A percentile compares a stretch with the other conserved stretches of the same genome.
Evolutionary conservation across 2,797 vertebrate species (phyloP).

Genomic region (Dendrocincla tyrannina): DNA sequence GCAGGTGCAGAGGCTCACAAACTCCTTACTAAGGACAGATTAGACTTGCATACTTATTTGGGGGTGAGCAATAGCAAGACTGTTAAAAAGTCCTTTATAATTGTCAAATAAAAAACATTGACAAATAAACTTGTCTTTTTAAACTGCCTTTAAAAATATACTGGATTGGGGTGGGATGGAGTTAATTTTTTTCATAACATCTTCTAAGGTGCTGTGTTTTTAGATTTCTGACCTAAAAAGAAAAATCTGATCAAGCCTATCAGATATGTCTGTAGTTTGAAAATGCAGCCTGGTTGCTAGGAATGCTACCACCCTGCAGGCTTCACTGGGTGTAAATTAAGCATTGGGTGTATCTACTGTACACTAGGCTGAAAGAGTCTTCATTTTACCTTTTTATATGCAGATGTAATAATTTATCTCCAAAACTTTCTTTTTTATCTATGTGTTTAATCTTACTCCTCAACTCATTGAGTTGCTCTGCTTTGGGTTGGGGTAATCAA

Average conservation of each 20-base stretch:
- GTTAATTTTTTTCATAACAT: background rate
- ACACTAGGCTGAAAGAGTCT: background rate
- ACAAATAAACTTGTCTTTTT: background rate
- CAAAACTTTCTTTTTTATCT: background rate
- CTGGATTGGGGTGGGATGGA: background rate
- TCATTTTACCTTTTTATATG: background rate
- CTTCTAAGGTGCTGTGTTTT: background rate
- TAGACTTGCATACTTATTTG: background rate
- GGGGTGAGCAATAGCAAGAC: background rate
- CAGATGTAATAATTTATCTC: background rate
- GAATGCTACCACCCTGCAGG: background rate
- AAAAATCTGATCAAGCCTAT: background rate
- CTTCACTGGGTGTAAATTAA: background rate
- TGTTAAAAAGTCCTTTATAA: background rate
- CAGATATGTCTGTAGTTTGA: background rate
- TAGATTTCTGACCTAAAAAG: background rate
- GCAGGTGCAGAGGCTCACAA: background rate
- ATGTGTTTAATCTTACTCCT: background rate
- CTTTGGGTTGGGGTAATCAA: background rate
- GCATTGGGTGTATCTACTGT: rapidly evolving
- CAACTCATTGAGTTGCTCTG: background rate
- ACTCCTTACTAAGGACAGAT: background rate
- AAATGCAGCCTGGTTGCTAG: background rate
- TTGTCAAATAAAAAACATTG: background rate
- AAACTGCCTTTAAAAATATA: background rate